Evolutionary conservation across 2,888 invertebrate genomes (phyloP), one percentile per base, ranked within the genome.

Genomic region (Poecilus cupreus): DNA sequence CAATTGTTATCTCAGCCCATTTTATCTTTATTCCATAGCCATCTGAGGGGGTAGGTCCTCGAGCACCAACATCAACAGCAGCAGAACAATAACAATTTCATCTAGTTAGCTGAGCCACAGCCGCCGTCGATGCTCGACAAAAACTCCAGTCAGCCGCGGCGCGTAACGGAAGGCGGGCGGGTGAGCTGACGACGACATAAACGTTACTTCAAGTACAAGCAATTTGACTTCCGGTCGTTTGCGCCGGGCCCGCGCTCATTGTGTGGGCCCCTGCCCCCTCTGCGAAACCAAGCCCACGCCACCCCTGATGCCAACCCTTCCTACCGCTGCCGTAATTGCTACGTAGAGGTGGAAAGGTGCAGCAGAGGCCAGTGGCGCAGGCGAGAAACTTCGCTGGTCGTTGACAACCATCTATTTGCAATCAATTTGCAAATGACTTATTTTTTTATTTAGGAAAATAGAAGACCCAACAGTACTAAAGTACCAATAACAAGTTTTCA

Each of bases 221-320:
- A 80, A 80, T 80, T 80, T 80, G 70, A 80, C 72, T 80, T 80
- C 80, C 80, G 80, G 72, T 80, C 80, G 80, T 80, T 80, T 80
- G n/a, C 70, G 49, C 22, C 70, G 43, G 32, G 78, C 26, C 64
- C 43, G 60, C 64, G 43, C 64, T 60, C 46, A 32, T 20, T 43
- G 43, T 57, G 57, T 46, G 72, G 22, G 32, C 46, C 49, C 26
- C 74, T 26, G 3, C 24, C 13, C 74, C 74, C 51, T 51, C n/a
- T 13, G 8, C 51, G n/a, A 46, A 11, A 18, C 43, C 18, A 11
- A 11, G 46, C 22, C 60, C 60, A 43, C 32, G 32, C 32, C 32
- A 8, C 32, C 46, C n/a, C 46, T 46, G 46, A 51, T 51, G 18
- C 51, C 5, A 51, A 51, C 51, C 51, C 51, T 51, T 46, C 13